Evolutionary conservation across 2,113 vertebrate genomes (phyloP), one percentile per base, ranked within the genome.

Genomic region (Cyprinus carpio): DNA sequence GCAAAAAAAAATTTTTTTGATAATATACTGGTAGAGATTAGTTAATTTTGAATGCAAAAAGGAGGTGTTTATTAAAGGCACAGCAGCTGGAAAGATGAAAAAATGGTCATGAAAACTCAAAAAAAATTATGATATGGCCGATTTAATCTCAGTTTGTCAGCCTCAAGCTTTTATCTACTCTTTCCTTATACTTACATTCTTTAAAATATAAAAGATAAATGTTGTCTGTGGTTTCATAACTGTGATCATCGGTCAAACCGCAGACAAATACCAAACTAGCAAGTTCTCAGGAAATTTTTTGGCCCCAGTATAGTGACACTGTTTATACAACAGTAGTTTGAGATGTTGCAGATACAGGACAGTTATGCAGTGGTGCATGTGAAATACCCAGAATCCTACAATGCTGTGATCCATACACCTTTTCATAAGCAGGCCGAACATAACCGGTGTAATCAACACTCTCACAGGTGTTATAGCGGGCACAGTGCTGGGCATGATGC

Each of bases 381-480:
- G 43, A 75, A 75, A 51, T 4, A 49, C 74, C 25, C 2, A 34
- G 65, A 4, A 4, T 37, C 34, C 65, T 10, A 11, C 8, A 76
- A 76, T 56, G 31, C 31, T 34, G 31, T 34, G 23, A n/a, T 15
- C 11, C 13, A 11, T 46, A 65, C n/a, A 75, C 7, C 37, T 49
- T 81, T 81, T 46, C 6, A 43, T 64, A 49, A 49, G 46, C 3
- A 49, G 12, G 46, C 46, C 0, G 8, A 60, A 11, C 76, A 60
- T 60, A 60, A 60, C 20, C 34, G 1, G 40, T 65, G 58, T 65
- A 81, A 46, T 46, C 1, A 0, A 0, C 82, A 69, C 37, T 49
- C 6, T 54, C 20, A 25, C 88, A 96, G 95, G 95, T 79, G 96
- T 96, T 3, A 88, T 96, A 6, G 90, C 95, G 90, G 96, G 96